These are phyloP conservation scores for Sycophila sp. DNA, from an alignment of 1,140 invertebrate genomes.

Conservation along the genomic window DNA sequence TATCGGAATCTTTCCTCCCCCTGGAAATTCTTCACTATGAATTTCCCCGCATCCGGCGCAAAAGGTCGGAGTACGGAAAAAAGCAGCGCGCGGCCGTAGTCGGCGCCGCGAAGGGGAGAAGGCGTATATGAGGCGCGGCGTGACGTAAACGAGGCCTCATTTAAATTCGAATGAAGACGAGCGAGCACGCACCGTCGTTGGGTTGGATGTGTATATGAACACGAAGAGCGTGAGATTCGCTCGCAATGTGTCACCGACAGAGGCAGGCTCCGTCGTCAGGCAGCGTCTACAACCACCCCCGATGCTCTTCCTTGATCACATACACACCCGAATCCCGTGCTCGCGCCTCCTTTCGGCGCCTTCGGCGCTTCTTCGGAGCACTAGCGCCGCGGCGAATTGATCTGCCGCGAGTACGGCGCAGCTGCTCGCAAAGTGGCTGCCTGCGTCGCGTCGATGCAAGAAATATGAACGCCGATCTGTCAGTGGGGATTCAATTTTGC, in stretches of 20 bases:
- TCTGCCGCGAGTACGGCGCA: background rate
- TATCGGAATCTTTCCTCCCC: slow-evolving; percentile 44
- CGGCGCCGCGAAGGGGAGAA: slow-evolving; percentile 45
- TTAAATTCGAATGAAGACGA: slow-evolving; percentile 61
- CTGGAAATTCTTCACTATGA: slow-evolving; percentile 24
- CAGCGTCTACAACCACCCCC: slow-evolving; percentile 44
- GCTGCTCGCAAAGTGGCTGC: slow-evolving; percentile 8
- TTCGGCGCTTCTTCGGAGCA: slow-evolving; percentile 20
- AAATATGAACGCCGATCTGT: no score
- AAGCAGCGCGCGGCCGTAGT: no score
- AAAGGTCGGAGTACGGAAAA: no score
- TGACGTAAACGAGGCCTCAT: slow-evolving; percentile 61
- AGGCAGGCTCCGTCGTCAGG: slow-evolving; percentile 49
- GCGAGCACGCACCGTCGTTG: slow-evolving; percentile 50
- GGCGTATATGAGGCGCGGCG: slow-evolving; percentile 52
- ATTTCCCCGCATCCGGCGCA: no score
- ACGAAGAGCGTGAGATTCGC: slow-evolving; percentile 48
- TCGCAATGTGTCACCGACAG: slow-evolving; percentile 61
- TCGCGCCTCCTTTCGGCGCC: slow-evolving; percentile 16
- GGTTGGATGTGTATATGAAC: slow-evolving; percentile 35
- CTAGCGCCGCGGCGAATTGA: background rate
- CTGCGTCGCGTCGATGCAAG: background rate
- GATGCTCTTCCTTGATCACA: background rate
- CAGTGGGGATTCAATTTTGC: no score
- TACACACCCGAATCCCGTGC: slow-evolving; percentile 35